These are phyloP conservation scores for Calidris pygmaea DNA, from an alignment of 2,113 vertebrate genomes.

Conservation along the genomic window DNA sequence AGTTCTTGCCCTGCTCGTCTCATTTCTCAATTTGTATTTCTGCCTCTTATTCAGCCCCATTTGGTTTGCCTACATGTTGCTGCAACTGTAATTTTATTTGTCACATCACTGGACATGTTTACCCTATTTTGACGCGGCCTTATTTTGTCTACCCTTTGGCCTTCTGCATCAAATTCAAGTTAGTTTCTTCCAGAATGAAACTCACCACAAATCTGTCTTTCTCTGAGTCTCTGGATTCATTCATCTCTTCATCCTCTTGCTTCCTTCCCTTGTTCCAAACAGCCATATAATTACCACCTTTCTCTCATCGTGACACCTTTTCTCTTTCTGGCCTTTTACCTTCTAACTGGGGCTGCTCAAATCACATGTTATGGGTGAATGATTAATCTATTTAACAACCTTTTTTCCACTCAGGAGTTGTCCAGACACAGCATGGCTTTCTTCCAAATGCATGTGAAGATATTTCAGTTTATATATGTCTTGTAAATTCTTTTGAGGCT, in stretches of 20 bases:
- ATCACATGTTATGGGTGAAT: not conserved
- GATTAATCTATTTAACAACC: not conserved
- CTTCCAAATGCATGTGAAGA: not conserved
- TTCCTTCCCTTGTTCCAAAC: not conserved
- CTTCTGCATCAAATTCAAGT: not conserved
- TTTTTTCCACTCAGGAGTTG: not conserved
- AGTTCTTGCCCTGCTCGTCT: not conserved
- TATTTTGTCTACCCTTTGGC: not conserved
- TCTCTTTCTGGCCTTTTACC: not conserved
- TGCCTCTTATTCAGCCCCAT: not conserved
- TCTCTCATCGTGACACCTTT: not conserved
- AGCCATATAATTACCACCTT: not conserved
- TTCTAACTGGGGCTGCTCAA: not conserved
- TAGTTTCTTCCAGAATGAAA: not conserved
- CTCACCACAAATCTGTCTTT: not conserved
- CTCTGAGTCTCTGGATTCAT: not conserved
- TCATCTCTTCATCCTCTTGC: not conserved
- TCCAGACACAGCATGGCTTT: not conserved
- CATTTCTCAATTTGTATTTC: not conserved
- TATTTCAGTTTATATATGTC: not conserved
- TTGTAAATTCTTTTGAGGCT: not conserved
- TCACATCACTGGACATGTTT: not conserved
- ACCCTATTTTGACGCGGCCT: not conserved
- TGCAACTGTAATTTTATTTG: not conserved
- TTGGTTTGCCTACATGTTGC: not conserved